These are phyloP conservation scores for Macropis europaea DNA, from an alignment of 2,888 invertebrate genomes.

Conservation along the genomic window DNA sequence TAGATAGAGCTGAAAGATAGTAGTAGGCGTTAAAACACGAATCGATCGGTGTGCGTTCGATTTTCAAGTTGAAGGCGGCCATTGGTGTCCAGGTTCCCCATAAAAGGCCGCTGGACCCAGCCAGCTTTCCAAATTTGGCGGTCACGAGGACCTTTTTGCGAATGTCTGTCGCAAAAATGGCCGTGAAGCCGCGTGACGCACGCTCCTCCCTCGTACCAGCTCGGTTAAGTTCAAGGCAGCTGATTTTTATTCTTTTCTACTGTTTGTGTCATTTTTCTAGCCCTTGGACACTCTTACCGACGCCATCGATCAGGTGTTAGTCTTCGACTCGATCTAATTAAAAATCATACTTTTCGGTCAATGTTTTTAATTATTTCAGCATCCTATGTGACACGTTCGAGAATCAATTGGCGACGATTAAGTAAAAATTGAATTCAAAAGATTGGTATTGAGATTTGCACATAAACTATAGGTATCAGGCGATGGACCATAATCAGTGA, in stretches of 20 bases:
- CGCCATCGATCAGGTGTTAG: background rate
- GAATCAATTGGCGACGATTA: no score
- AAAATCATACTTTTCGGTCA: no score
- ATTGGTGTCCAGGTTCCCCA: conserved; percentile 67
- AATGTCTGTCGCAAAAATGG: conserved; percentile 68
- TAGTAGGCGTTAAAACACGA: conserved; percentile 55
- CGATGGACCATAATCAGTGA: no score
- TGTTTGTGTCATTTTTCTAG: background rate
- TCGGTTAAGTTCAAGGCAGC: conserved; percentile 72
- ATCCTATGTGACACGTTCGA: no score
- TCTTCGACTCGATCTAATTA: background rate
- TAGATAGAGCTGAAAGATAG: no score
- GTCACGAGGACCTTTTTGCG: conserved; percentile 62
- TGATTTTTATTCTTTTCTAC: conserved; percentile 35
- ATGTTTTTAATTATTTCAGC: no score
- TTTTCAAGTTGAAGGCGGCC: conserved; percentile 74
- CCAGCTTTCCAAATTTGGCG: conserved; percentile 77
- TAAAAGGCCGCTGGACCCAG: conserved; percentile 68
- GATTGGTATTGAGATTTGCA: no score
- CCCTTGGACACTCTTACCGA: background rate
- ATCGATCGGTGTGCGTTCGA: conserved; percentile 40
- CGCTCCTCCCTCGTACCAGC: conserved; percentile 57
- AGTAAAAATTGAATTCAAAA: no score
- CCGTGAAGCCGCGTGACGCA: conserved; percentile 48
- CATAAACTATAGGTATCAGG: no score